A percentile compares a stretch with the other conserved stretches of the same genome.
Conservation (phyloP, 2,113 vertebrate genomes). For the Donacobius atricapilla region DNA sequence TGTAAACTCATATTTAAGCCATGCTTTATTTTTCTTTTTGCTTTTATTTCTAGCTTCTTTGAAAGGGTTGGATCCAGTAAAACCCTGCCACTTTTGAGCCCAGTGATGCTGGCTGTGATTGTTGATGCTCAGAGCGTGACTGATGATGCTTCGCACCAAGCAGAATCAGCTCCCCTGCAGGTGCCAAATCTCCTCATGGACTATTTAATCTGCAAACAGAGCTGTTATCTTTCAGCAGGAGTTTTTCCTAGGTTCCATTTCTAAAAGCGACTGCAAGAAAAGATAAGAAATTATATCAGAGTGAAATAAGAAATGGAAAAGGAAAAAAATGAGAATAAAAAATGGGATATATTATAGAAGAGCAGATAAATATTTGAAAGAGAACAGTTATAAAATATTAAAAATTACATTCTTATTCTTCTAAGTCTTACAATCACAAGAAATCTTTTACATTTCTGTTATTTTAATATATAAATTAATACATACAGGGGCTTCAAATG, state of each 20-base stretch:
- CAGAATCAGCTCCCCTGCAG: background rate
- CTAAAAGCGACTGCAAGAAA: slow-evolving; percentile 14
- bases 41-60: background rate
- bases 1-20: background rate
- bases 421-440: background rate
- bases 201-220: slow-evolving; percentile 37
- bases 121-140: background rate
- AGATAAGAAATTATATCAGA: slow-evolving; percentile 15
- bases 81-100: background rate
- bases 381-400: background rate
- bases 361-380: background rate
- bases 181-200: slow-evolving; percentile 2
- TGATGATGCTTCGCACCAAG: background rate
- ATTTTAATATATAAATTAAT: background rate
- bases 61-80: background rate
- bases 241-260: slow-evolving; percentile 10
- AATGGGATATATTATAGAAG: background rate
- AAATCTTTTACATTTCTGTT: background rate
- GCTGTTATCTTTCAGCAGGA: slow-evolving; percentile 19
- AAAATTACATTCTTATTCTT: background rate
- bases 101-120: background rate
- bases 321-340: background rate
- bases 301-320: slow-evolving; percentile 30
- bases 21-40: background rate
- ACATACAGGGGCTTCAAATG: background rate